A percentile compares a stretch with the other conserved stretches of the same genome.
Conservation (phyloP, 1,140 invertebrate genomes). For the Odontomachus brunneus region DNA sequence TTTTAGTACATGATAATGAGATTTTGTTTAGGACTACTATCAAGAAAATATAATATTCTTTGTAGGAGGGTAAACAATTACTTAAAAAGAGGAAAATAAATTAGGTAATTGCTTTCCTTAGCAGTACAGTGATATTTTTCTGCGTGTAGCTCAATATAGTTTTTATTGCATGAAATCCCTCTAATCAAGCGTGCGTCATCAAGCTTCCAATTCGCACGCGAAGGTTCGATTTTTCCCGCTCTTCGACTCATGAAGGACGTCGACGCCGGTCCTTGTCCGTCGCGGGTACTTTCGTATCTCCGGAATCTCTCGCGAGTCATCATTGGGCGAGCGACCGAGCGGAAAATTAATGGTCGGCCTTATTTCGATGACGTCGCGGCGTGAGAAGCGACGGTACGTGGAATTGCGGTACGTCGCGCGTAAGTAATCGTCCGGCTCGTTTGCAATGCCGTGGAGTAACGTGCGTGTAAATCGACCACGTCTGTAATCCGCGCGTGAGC, state of each 20-base stretch:
- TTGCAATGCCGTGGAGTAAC: slow-evolving; percentile 6
- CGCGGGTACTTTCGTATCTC: background rate
- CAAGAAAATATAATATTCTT: too few relatives aligned
- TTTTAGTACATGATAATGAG: too few relatives aligned
- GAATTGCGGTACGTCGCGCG: slow-evolving; percentile 6
- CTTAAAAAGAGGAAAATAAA: too few relatives aligned
- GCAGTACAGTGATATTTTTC: too few relatives aligned
- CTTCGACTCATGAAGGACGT: background rate
- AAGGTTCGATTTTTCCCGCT: background rate
- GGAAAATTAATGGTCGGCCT: slow-evolving; percentile 4
- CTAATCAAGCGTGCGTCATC: background rate
- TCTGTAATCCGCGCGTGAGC: slow-evolving; percentile 4
- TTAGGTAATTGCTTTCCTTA: too few relatives aligned
- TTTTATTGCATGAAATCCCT: too few relatives aligned
- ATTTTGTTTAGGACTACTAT: too few relatives aligned
- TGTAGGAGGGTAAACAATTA: too few relatives aligned
- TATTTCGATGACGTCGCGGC: slow-evolving; percentile 10
- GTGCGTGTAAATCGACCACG: slow-evolving; percentile 22
- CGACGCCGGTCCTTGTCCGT: background rate
- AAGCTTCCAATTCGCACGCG: background rate
- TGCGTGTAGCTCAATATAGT: too few relatives aligned
- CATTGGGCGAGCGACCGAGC: background rate
- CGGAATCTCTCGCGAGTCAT: slow-evolving; percentile 14
- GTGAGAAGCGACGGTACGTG: slow-evolving; percentile 3
- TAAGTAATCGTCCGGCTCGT: slow-evolving; percentile 34